phyloP scores from a whole-genome alignment of 2,797 vertebrate genomes.

The Bryconaethiops microstoma region DNA sequence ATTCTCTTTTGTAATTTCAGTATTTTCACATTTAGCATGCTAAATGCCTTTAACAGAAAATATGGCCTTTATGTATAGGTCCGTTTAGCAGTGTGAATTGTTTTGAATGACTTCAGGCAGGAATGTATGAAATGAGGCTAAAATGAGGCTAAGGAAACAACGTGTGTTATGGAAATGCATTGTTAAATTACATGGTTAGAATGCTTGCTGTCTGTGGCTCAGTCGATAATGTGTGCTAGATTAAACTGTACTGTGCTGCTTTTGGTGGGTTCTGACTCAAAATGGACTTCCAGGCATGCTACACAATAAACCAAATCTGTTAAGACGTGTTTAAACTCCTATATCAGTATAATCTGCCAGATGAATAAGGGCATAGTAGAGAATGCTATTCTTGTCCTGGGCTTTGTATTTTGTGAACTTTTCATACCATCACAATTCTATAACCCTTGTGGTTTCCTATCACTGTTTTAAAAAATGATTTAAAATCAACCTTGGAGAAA shows the following conservation, averaged over 20 bases:
- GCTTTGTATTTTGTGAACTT: too few relatives aligned
- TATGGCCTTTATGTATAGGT: conserved; percentile 2
- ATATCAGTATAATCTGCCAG: not conserved
- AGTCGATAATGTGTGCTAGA: not conserved
- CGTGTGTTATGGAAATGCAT: conserved; percentile 5
- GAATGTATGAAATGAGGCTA: not conserved
- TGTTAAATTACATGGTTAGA: not conserved
- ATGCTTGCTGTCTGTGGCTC: not conserved
- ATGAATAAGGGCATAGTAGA: not conserved
- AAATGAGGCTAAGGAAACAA: conserved; percentile 4
- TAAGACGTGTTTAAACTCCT: not conserved
- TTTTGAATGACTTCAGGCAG: not conserved
- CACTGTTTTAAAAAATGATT: too few relatives aligned
- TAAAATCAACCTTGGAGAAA: too few relatives aligned
- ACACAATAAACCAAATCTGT: too few relatives aligned
- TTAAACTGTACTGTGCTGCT: not conserved
- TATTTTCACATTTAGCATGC: not conserved
- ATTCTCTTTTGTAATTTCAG: not conserved
- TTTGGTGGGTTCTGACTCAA: not conserved
- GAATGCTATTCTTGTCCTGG: not conserved
- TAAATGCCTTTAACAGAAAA: conserved; percentile 6
- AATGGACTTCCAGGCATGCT: too few relatives aligned
- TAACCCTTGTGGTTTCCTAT: too few relatives aligned
- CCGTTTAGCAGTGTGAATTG: not conserved
- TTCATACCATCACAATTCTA: too few relatives aligned